phyloP scores from a whole-genome alignment of 2,888 invertebrate species.

The Phyllotreta cruciferae region DNA sequence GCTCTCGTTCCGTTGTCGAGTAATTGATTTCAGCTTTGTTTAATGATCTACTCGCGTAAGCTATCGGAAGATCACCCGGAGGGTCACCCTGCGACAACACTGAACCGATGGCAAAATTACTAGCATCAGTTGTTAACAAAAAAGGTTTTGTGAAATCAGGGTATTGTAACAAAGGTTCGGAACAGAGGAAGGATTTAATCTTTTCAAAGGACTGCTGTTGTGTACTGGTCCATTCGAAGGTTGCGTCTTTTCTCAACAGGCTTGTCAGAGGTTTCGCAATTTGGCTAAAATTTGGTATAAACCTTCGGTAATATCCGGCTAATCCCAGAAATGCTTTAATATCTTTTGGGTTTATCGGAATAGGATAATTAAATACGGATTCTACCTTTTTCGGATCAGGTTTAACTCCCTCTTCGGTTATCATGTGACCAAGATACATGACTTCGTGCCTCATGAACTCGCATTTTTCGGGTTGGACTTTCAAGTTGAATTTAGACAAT shows the following conservation, averaged over 20 bases:
- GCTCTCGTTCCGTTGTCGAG: constrained; percentile 53
- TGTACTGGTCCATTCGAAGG: constrained; percentile 39
- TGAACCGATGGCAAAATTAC: constrained; percentile 43
- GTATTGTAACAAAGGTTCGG: constrained; percentile 44
- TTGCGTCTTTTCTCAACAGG: constrained; percentile 32
- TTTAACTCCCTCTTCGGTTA: constrained; percentile 39
- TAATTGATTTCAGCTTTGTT: constrained; percentile 53
- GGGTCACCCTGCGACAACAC: constrained; percentile 44
- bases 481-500: constrained; percentile 35
- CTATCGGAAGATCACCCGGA: constrained; percentile 50
- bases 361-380: constrained; percentile 33
- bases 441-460: constrained; percentile 40
- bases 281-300: constrained; percentile 35
- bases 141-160: constrained; percentile 49
- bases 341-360: constrained; percentile 34
- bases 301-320: constrained; percentile 38
- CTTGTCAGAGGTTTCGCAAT: constrained; percentile 35
- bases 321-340: constrained; percentile 42
- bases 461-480: constrained; percentile 40
- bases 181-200: constrained; percentile 23
- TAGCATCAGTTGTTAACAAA: constrained; percentile 52
- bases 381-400: constrained; percentile 37
- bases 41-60: constrained; percentile 51
- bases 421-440: constrained; percentile 37
- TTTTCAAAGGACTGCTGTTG: constrained; percentile 10